phyloP scores from a whole-genome alignment of 2,113 vertebrate species.

The Cinclus cinclus region DNA sequence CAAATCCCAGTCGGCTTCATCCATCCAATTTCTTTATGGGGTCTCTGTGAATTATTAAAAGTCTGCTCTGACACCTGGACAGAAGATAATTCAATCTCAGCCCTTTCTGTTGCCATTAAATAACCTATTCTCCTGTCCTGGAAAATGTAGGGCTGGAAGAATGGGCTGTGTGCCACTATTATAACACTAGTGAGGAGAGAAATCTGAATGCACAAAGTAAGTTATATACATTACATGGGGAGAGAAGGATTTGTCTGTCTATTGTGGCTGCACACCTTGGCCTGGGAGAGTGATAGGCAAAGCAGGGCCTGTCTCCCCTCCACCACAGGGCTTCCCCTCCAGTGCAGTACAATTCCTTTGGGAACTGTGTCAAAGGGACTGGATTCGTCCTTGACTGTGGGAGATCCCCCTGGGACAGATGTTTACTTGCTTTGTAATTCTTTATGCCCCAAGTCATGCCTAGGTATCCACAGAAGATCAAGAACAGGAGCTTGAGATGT shows the following conservation, averaged over 20 bases:
- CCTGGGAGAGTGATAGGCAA: background rate
- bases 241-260: background rate
- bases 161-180: background rate
- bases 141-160: background rate
- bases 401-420: background rate
- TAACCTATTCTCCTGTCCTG: background rate
- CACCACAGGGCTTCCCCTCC: rapidly evolving
- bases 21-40: background rate
- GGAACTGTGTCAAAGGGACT: rapidly evolving
- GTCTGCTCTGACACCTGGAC: background rate
- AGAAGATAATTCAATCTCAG: background rate
- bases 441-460: background rate
- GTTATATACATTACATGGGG: background rate
- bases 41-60: background rate
- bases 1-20: background rate
- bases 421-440: background rate
- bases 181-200: background rate
- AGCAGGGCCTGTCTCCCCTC: background rate
- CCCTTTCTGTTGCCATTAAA: background rate
- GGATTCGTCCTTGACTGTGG: background rate
- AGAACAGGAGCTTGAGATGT: background rate
- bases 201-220: background rate
- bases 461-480: background rate
- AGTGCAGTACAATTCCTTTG: background rate
- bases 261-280: background rate